Conservation (phyloP, 2,113 vertebrate species). For the Excalfactoria chinensis region DNA sequence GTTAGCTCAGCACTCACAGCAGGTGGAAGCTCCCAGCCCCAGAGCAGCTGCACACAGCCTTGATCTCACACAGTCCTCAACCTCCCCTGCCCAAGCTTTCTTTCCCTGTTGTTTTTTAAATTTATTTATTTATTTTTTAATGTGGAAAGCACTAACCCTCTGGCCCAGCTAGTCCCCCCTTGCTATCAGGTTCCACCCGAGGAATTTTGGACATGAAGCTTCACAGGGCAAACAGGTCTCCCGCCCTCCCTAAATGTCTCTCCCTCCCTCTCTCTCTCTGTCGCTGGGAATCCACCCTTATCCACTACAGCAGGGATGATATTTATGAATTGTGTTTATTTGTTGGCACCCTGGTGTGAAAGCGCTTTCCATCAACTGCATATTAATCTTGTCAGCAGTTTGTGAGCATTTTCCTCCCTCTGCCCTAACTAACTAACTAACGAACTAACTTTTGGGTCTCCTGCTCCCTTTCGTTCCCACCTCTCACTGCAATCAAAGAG, state of each 20-base stretch:
- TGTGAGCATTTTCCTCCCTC: slow-evolving; percentile 74
- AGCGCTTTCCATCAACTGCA: slow-evolving; percentile 88
- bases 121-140: not conserved
- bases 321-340: slow-evolving; percentile 96
- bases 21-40: not conserved
- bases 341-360: slow-evolving; percentile 93
- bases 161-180: not conserved
- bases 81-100: slow-evolving; percentile 2
- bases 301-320: slow-evolving; percentile 63
- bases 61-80: not conserved
- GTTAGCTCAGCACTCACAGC: not conserved
- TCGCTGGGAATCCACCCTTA: slow-evolving; percentile 57
- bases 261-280: slow-evolving; percentile 4
- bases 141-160: slow-evolving; percentile 48
- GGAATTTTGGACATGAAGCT: slow-evolving; percentile 82
- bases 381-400: slow-evolving; percentile 93
- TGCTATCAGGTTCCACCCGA: slow-evolving; percentile 39
- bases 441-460: slow-evolving; percentile 63
- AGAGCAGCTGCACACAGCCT: slow-evolving; percentile 18
- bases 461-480: slow-evolving; percentile 39
- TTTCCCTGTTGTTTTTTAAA: not conserved
- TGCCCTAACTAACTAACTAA: slow-evolving; percentile 67
- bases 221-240: slow-evolving; percentile 53
- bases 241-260: not conserved
- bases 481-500: slow-evolving; percentile 44